Evolutionary conservation across 37 sponge, comb jelly and placozoan genomes (phyloP).

Genomic region (Axinella damicornis): DNA sequence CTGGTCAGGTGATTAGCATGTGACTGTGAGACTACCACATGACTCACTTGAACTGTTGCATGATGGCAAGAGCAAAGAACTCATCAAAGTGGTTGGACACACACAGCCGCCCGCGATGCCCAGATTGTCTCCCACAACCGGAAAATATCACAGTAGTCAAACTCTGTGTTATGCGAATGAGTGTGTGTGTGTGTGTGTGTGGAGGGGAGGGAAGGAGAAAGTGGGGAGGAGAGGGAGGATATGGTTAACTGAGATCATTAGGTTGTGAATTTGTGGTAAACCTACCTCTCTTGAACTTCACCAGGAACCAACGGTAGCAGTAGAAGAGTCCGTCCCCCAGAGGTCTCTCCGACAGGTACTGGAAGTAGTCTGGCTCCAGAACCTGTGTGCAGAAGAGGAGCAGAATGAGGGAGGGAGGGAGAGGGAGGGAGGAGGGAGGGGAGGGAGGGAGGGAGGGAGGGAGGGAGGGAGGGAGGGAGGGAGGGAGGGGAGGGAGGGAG

Average conservation of each 20-base stretch:
- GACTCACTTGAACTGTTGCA: constrained; percentile 89
- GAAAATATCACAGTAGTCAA: constrained; percentile 84
- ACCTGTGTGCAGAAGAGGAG: constrained; percentile 65
- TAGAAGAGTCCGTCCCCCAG: constrained; percentile 90
- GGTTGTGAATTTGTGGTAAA: background rate
- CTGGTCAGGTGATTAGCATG: too few species aligned
- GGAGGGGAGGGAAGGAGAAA: too few species aligned
- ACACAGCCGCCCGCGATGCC: constrained; percentile 67
- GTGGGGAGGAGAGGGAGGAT: too few species aligned
- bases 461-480: constrained; percentile 16
- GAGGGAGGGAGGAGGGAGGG: background rate
- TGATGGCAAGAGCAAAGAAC: constrained; percentile 89
- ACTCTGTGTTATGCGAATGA: constrained; percentile 66
- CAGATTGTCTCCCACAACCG: constrained; percentile 90
- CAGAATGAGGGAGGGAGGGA: too few species aligned
- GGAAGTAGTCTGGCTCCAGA: constrained; percentile 88
- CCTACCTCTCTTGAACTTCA: constrained; percentile 94
- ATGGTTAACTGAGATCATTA: too few species aligned
- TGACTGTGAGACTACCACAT: too few species aligned
- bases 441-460: background rate
- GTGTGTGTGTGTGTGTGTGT: too few species aligned
- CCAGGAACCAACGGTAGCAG: constrained; percentile 93
- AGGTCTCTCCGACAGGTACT: constrained; percentile 78
- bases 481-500: background rate
- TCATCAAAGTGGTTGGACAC: constrained; percentile 78